These are phyloP conservation scores for Conistra vaccinii DNA, from an alignment of 2,888 invertebrate genomes.

Conservation along the genomic window DNA sequence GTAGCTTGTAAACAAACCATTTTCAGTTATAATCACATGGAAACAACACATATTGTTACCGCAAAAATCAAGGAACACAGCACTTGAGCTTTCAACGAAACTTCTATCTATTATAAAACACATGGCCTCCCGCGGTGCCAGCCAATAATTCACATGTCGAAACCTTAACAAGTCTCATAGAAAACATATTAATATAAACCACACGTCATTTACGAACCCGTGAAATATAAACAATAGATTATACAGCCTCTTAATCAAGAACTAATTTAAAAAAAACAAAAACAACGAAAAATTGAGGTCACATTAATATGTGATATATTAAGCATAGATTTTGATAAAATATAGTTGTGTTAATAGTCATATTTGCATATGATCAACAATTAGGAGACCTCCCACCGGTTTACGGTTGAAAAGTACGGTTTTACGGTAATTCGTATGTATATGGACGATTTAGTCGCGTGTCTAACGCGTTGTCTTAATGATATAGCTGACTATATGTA, in stretches of 20 bases:
- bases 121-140: constrained; percentile 49
- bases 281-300: constrained; percentile 49
- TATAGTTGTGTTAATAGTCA: constrained; percentile 75
- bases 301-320: constrained; percentile 53
- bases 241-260: constrained; percentile 61
- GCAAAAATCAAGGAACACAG: constrained; percentile 21
- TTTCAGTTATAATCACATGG: too few species aligned
- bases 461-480: constrained; percentile 73
- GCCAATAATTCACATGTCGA: constrained; percentile 54
- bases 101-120: constrained; percentile 28
- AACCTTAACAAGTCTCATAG: constrained; percentile 36
- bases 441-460: constrained; percentile 81
- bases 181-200: constrained; percentile 59
- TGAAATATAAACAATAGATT: constrained; percentile 62
- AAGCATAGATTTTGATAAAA: constrained; percentile 59
- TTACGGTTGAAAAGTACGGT: constrained; percentile 74
- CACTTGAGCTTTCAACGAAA: constrained; percentile 26
- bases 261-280: constrained; percentile 36
- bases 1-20: background rate
- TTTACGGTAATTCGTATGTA: constrained; percentile 81
- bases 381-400: constrained; percentile 85
- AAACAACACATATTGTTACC: background rate
- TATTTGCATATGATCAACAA: constrained; percentile 86
- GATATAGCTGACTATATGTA: constrained; percentile 61
- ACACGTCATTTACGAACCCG: constrained; percentile 44